Evolutionary conservation across 2,113 vertebrate species (phyloP).

Genomic region (Lontra canadensis): DNA sequence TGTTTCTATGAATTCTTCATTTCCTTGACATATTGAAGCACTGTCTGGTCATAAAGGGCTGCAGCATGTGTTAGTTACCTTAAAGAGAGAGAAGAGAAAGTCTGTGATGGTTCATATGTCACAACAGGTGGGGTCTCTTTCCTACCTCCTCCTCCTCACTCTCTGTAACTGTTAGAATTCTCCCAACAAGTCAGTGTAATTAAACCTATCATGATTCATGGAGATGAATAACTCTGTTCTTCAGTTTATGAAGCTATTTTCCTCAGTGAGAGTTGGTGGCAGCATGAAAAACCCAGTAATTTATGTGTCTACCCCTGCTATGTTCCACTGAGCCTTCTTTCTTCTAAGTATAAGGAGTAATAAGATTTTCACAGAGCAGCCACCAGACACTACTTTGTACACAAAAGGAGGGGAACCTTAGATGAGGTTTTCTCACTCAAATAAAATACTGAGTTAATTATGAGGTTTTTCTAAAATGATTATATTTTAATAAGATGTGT

Average conservation of each 20-base stretch:
- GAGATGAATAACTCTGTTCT: conserved; percentile 40
- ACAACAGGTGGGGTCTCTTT: background rate
- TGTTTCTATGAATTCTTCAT: background rate
- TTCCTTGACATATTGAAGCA: background rate
- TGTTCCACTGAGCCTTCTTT: background rate
- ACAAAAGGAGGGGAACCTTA: background rate
- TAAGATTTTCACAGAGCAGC: background rate
- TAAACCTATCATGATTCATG: background rate
- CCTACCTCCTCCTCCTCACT: background rate
- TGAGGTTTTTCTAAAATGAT: background rate
- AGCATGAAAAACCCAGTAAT: conserved; percentile 9
- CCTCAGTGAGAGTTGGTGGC: conserved; percentile 2
- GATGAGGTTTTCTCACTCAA: background rate
- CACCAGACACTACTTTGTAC: background rate
- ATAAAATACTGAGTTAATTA: background rate
- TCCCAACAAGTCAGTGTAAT: background rate
- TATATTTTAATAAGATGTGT: background rate
- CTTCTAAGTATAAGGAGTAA: background rate
- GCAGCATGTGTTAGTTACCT: background rate
- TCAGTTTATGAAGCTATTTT: conserved; percentile 60
- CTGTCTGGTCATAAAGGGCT: background rate
- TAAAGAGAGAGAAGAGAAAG: background rate
- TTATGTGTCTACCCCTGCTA: background rate
- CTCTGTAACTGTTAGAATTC: background rate
- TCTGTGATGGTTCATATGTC: background rate